Evolutionary conservation across 2,797 vertebrate genomes (phyloP).

Genomic region (Enteromius viviparus): DNA sequence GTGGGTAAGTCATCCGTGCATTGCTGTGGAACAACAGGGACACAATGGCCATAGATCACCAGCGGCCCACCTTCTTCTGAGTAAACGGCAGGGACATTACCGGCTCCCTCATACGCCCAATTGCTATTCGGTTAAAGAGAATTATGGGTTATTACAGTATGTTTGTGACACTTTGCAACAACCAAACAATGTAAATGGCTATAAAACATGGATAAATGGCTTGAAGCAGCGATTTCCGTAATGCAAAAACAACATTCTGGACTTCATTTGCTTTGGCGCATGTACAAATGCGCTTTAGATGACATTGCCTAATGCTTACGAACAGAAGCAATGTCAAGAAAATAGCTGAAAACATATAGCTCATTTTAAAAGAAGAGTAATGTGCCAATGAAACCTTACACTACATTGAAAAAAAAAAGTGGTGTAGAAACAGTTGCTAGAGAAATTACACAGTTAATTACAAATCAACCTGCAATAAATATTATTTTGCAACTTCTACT

Average conservation of each 20-base stretch:
- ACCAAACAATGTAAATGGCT: constrained; percentile 29
- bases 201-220: constrained; percentile 41
- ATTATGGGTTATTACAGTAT: constrained; percentile 39
- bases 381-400: background rate
- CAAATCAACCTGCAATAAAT: too few species aligned
- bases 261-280: constrained; percentile 2
- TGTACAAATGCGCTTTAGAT: constrained; percentile 14
- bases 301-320: background rate
- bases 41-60: constrained; percentile 61
- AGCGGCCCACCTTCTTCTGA: constrained; percentile 38
- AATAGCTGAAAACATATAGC: background rate
- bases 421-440: background rate
- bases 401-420: background rate
- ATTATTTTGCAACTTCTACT: too few species aligned
- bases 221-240: constrained; percentile 7
- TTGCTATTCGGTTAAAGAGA: constrained; percentile 13
- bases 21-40: constrained; percentile 63
- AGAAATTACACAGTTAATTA: too few species aligned
- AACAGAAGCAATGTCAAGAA: background rate
- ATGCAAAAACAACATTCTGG: constrained; percentile 18
- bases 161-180: constrained; percentile 22
- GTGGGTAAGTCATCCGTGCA: constrained; percentile 64
- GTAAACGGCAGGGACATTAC: constrained; percentile 29
- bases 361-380: background rate
- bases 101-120: constrained; percentile 24